Base-by-base conservation (phyloP, 2,113 vertebrate genomes). In the Platichthys stellatus region DNA sequence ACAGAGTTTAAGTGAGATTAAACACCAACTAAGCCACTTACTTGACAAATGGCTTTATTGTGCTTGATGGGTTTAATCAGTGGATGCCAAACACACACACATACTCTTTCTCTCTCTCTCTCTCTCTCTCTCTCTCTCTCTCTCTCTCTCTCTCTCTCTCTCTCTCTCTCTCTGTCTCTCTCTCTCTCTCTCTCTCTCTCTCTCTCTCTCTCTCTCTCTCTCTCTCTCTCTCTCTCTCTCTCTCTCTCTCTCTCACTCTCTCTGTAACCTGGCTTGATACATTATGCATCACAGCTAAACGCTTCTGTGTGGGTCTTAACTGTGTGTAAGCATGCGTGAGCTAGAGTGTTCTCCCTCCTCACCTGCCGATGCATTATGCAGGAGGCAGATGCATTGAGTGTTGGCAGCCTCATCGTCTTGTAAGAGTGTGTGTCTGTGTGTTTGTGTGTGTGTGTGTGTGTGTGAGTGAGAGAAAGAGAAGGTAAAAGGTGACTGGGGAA, bases 1-100 rank as follows among this genome's bases (percentile, higher is more conserved):
- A 15, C 60, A 47, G 76, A 18, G 69, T 69, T 72, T 58, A 54
- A 80, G 69, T 72, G 72, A 69, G 73, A 70, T 69, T 20, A 54
- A 75, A 59, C 4, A 1, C 21, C 23, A 18, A 17, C 47, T 62
- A 15, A 21, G 43, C 45, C 24, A 2, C 31, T 56, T 21, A 23
- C 17, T 15, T 70, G 45, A 61, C 9, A 12, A 26, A 63, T 72
- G 8, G 51, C 0, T 72, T 28, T 54, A 60, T 68, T 65, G 68
- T 13, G 10, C 21, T 80, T 23, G 26, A 60, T 64, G 59, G 40
- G 59, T 72, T 80, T 69, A 72, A 64, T 76, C 35, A 56, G 63
- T 59, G 17, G 23, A 56, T 5, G 21, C 56, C 18, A 65, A 60
- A 59, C 71, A 64, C 35, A 56, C 38, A 49, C 45, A 49, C 15